Evolutionary conservation across 2,888 invertebrate species (phyloP).

Genomic region (Smittia sp.): DNA sequence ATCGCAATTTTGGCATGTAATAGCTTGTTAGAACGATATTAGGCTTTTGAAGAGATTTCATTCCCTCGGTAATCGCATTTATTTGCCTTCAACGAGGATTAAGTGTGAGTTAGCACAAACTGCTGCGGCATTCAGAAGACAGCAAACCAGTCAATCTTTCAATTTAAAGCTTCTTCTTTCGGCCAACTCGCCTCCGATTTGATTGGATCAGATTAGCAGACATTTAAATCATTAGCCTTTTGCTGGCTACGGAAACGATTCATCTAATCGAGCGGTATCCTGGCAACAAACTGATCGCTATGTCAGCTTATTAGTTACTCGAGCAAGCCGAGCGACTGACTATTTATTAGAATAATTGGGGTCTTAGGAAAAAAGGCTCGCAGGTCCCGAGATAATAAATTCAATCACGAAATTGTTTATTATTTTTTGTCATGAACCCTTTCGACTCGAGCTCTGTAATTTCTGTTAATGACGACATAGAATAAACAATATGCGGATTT

Average conservation of each 20-base stretch:
- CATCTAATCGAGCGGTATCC: too few species aligned
- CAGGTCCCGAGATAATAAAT: too few species aligned
- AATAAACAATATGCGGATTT: slow-evolving; percentile 31
- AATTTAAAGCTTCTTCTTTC: too few species aligned
- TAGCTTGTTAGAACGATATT: slow-evolving; percentile 16
- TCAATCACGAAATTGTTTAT: slow-evolving; percentile 36
- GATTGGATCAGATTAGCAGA: too few species aligned
- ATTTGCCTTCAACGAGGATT: not conserved
- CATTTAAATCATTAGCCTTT: too few species aligned
- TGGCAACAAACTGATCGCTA: not conserved
- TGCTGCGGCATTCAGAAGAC: not conserved
- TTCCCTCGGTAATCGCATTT: slow-evolving; percentile 20
- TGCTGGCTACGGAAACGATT: too few species aligned
- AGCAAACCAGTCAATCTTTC: too few species aligned
- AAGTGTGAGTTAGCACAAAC: slow-evolving; percentile 16
- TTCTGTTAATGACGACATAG: slow-evolving; percentile 11
- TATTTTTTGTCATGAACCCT: slow-evolving; percentile 37
- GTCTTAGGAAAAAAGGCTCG: not conserved
- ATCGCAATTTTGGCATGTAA: slow-evolving; percentile 19
- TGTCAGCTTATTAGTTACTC: not conserved
- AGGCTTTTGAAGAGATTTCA: slow-evolving; percentile 8
- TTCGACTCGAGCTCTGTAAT: slow-evolving; percentile 7
- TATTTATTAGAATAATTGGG: slow-evolving; percentile 27
- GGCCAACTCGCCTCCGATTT: too few species aligned
- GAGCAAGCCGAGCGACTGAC: not conserved